Evolutionary conservation across 2,888 invertebrate species (phyloP).

Genomic region (Rhingia campestris): DNA sequence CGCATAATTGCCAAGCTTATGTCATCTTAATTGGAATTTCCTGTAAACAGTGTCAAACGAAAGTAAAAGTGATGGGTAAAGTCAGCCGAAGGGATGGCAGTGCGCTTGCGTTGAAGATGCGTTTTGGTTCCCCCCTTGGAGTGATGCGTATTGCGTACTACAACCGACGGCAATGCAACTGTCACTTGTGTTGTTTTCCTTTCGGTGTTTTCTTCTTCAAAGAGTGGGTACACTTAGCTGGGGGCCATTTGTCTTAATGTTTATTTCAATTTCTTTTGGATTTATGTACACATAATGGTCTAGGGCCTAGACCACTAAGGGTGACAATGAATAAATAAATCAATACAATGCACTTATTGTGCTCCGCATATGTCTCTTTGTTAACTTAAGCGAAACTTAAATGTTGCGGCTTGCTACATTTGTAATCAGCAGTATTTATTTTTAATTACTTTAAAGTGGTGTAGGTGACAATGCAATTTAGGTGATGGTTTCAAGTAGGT

Average conservation of each 20-base stretch:
- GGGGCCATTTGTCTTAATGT: conserved; percentile 49
- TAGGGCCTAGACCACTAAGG: neutral
- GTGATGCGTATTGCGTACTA: conserved; percentile 45
- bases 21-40: conserved; percentile 73
- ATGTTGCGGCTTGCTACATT: neutral
- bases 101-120: conserved; percentile 70
- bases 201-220: conserved; percentile 45
- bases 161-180: conserved; percentile 41
- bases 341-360: conserved; percentile 24
- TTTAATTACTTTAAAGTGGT: conserved; percentile 6
- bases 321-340: conserved; percentile 54
- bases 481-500: neutral
- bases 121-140: conserved; percentile 57
- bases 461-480: neutral
- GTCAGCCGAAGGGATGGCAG: conserved; percentile 38
- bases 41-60: conserved; percentile 71
- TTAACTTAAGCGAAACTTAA: neutral
- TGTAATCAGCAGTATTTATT: neutral
- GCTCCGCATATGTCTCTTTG: neutral
- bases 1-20: conserved; percentile 56
- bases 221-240: conserved; percentile 15
- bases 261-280: neutral
- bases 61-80: conserved; percentile 61
- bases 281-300: neutral
- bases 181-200: conserved; percentile 52